Base-by-base conservation (phyloP, 2,888 invertebrate species). In the Fragum fragum region DNA sequence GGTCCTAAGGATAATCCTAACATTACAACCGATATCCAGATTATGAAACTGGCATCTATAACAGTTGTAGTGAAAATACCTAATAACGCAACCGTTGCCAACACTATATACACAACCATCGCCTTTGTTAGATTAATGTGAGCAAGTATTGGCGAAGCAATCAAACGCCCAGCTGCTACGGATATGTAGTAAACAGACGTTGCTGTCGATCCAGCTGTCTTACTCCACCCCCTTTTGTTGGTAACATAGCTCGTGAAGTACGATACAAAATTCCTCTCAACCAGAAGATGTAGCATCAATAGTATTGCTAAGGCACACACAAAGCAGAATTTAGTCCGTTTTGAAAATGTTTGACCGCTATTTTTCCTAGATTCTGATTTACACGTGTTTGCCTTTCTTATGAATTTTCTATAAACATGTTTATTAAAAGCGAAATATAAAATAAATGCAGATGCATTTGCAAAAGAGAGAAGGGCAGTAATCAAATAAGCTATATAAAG, bases 231-330 rank as follows among this genome's bases (percentile, higher is more conserved):
- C 2, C 23, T 9, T 26, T 66, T n/a, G 6, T 21, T 42, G 23
- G 39, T 26, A n/a, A 66, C 21, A 36, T 42, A 66, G 21, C 23
- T 66, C 21, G 42, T 39, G 18, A 66, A 66, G 42, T 66, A 66
- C 21, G 36, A 21, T 2, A 36, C 36, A 7, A 66, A 66, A 39
- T 39, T 66, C 21, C 66, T 39, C 21, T 66, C 66, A 42, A 21
- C 36, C 23, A 42, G 11, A 21, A 66, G 18, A 16, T 42, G 23
- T 42, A 66, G 21, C 66, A 66, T 66, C 11, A 66, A 39, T 16
- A 66, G 2, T 14, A 42, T 21, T 23, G 66, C 39, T 39, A 42
- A 1, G 23, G 42, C 21, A 39, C 66, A 39, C 1, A 42, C 26
- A 42, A 66, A 66, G 18, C n/a, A 66, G 39, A 39, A 42, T 42